Evolutionary conservation across 2,797 vertebrate species (phyloP), one percentile per base, ranked within the genome.

Genomic region (Parambassis ranga): DNA sequence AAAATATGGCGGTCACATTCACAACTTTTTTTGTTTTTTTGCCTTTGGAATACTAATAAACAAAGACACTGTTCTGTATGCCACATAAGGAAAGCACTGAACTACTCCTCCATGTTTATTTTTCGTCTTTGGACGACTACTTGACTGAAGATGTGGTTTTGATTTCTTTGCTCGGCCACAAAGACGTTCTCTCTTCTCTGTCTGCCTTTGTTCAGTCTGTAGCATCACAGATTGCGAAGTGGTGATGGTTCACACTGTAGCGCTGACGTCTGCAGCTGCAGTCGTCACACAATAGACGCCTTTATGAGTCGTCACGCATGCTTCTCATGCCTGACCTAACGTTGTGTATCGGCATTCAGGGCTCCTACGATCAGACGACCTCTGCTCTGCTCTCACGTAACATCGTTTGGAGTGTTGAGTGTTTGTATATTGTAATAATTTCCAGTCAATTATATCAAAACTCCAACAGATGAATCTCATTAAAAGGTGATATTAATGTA

Each of bases 321-420:
- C 42, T 72, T 68, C 28, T 55, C 71, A 81, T 81, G 73, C 79
- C 77, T n/a, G n/a, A n/a, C n/a, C n/a, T n/a, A n/a, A n/a, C n/a
- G 53, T 71, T 57, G 51, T 61, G 38, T 18, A 18, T 71, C 39
- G 41, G 16, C 47, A 26, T 24, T 68, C 22, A 26, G 43, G 32
- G 42, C 51, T 66, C 55, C 22, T 15, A 27, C 65, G 22, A 36
- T 71, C 46, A 53, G 51, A 64, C 59, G 69, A 78, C 68, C 43
- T 51, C 57, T 37, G 0, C 27, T 58, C 55, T 23, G 39, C 3
- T 19, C 36, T 49, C 66, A 58, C 33, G 76, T 61, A 42, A 69
- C 53, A 59, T 2, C n/a, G n/a, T n/a, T n/a, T n/a, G n/a, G n/a
- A n/a, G n/a, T n/a, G n/a, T n/a, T n/a, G n/a, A n/a, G n/a, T n/a